Conservation (phyloP, 2,797 vertebrate genomes). For the Cetoscarus ocellatus region DNA sequence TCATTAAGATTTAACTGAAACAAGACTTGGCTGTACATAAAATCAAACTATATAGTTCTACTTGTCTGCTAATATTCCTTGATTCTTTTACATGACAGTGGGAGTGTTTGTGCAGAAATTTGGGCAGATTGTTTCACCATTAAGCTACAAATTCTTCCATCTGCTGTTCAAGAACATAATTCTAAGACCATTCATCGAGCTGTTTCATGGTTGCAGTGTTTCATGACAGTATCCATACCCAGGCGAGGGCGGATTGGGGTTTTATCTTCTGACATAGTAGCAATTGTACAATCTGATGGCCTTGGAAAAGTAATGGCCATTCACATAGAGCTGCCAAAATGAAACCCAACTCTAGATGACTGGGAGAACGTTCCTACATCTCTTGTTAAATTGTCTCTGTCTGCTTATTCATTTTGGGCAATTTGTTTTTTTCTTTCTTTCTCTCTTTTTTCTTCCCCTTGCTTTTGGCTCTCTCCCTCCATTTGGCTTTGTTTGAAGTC, state of each 20-base stretch:
- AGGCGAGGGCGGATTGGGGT: slow-evolving; percentile 59
- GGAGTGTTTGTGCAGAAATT: slow-evolving; percentile 9
- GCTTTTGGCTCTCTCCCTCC: slow-evolving; percentile 44
- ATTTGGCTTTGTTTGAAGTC: slow-evolving; percentile 84
- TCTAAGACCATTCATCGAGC: slow-evolving; percentile 68
- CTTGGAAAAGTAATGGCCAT: slow-evolving; percentile 74
- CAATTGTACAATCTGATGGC: slow-evolving; percentile 70
- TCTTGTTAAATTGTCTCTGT: slow-evolving; percentile 76
- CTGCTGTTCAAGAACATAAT: slow-evolving; percentile 42
- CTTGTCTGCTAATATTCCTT: slow-evolving; percentile 5
- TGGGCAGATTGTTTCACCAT: slow-evolving; percentile 34
- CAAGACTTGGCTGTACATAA: too few species aligned
- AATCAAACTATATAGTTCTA: neutral
- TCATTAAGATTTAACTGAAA: too few species aligned
- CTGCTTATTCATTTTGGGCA: slow-evolving; percentile 70
- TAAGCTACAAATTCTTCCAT: slow-evolving; percentile 38
- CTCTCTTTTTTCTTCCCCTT: slow-evolving; percentile 25
- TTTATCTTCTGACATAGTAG: slow-evolving; percentile 77
- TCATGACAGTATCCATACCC: slow-evolving; percentile 71
- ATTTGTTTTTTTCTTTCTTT: slow-evolving; percentile 48
- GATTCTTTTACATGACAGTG: neutral
- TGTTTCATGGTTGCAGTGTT: slow-evolving; percentile 65
- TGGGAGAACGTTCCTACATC: slow-evolving; percentile 74
- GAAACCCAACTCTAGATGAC: slow-evolving; percentile 73
- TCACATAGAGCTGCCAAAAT: slow-evolving; percentile 68